These are phyloP conservation scores for Parasteatoda tepidariorum DNA, from an alignment of 1,140 invertebrate genomes.

Conservation along the genomic window DNA sequence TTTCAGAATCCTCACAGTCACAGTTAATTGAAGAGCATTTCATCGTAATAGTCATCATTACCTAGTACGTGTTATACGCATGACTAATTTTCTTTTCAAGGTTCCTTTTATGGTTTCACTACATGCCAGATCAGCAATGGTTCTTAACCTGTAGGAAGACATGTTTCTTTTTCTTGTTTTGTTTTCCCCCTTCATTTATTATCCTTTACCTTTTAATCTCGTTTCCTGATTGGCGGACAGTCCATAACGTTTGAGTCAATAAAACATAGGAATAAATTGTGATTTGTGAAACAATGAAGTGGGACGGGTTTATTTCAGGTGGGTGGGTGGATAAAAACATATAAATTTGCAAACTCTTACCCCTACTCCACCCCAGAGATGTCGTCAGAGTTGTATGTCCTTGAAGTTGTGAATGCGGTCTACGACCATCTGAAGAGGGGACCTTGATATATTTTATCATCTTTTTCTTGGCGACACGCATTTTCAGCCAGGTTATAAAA, in stretches of 20 bases:
- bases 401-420: too few species aligned
- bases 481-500: too few species aligned
- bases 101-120: constrained; percentile 26
- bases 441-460: too few species aligned
- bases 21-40: constrained; percentile 4
- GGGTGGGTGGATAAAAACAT: background rate
- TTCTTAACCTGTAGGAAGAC: background rate
- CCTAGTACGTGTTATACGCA: constrained; percentile 37
- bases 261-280: constrained; percentile 42
- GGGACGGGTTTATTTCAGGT: background rate
- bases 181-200: too few species aligned
- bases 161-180: too few species aligned
- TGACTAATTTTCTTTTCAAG: constrained; percentile 48
- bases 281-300: constrained; percentile 47
- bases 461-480: too few species aligned
- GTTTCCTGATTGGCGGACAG: constrained; percentile 30
- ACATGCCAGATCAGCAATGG: constrained; percentile 18
- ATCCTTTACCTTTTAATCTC: background rate
- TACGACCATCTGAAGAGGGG: too few species aligned
- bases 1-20: too few species aligned
- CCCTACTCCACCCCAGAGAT: background rate
- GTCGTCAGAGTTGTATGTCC: background rate
- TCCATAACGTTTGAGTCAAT: constrained; percentile 6
- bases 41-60: constrained; percentile 19
- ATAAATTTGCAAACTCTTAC: too few species aligned